Conservation (phyloP, 2,888 invertebrate species). For the Rhimphoctona megacephalus region DNA sequence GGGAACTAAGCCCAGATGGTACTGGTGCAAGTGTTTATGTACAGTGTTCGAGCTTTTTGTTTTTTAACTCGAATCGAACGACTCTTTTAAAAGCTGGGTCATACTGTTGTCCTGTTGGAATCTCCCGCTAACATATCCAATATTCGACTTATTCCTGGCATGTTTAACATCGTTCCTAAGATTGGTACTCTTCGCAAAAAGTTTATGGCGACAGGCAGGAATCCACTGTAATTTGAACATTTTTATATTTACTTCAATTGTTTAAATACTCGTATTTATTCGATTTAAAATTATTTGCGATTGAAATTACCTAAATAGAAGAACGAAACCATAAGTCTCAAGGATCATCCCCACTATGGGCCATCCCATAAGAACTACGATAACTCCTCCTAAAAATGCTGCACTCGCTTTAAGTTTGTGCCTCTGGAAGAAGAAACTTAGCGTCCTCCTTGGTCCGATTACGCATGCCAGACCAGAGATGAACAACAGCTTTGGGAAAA, state of each 20-base stretch:
- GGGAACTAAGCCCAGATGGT: conserved; percentile 46
- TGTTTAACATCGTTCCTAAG: conserved; percentile 93
- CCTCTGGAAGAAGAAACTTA: conserved; percentile 98
- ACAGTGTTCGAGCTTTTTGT: conserved; percentile 70
- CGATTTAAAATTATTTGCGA: not conserved
- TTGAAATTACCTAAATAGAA: conserved; percentile 90
- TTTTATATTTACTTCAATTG: not conserved
- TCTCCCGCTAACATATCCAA: conserved; percentile 93
- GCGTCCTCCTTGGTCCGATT: conserved; percentile 97
- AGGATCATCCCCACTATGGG: conserved; percentile 98
- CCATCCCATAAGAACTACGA: conserved; percentile 97
- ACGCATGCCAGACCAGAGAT: conserved; percentile 97
- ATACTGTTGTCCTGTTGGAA: conserved; percentile 93
- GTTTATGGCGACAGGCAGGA: conserved; percentile 98
- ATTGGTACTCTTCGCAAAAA: conserved; percentile 97
- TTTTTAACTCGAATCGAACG: conserved; percentile 38
- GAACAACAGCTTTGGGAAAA: conserved; percentile 94
- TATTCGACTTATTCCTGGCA: conserved; percentile 95
- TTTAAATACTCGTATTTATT: conserved; percentile 4
- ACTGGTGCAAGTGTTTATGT: conserved; percentile 72
- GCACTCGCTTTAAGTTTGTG: conserved; percentile 97
- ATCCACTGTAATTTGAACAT: conserved; percentile 90
- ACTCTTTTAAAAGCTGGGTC: conserved; percentile 81
- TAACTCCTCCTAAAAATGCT: conserved; percentile 96
- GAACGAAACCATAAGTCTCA: conserved; percentile 98